Base-by-base conservation (phyloP, 2,888 invertebrate genomes). In the Cryptus armator region DNA sequence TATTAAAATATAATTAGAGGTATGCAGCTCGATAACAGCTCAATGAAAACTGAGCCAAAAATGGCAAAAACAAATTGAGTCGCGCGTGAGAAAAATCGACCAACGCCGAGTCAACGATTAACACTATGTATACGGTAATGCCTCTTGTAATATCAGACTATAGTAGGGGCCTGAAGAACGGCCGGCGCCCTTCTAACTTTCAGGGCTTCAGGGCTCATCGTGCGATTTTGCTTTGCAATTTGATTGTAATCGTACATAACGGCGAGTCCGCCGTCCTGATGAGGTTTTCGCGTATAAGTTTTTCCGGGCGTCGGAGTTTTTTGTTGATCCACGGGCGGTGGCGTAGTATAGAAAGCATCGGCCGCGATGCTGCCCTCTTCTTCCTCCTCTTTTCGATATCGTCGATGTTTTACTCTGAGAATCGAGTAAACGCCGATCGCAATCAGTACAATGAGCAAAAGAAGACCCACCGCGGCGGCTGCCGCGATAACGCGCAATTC, bases 111-210 rank as follows among this genome's bases (percentile, higher is more conserved):
- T 66, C 59, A 59, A 44, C 19, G 43, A 72, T 56, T 56, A 1
- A 37, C 59, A 59, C 59, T 19, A 16, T 19, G 10, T 24, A 24
- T 24, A 24, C 44, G 19, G 43, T 14, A 5, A 46, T 24, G 16
- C 12, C 53, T 59, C 43, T 3, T 29, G n/a, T 29, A 1, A 10
- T 72, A 64, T 95, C 95, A 96, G 94, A 97, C 97, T 95, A 97
- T 97, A 95, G 97, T 97, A 94, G 98, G 97, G 91, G 97, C 97
- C 95, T 97, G 97, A 94, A 97, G 95, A 95, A 97, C 97, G 95
- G 97, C 97, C 94, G 98, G 97, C 93, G 97, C 97, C 94, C 97
- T 96, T 95, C 97, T 97, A 95, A 98, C 97, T 96, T 97, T 97
- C 96, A 97, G 96, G 94, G 96, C 97, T 95, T 95, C 97, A 92